A percentile compares a stretch with the other conserved stretches of the same genome.
phyloP scores from a whole-genome alignment of 2,888 invertebrate species.

The Heliconius charithonia region DNA sequence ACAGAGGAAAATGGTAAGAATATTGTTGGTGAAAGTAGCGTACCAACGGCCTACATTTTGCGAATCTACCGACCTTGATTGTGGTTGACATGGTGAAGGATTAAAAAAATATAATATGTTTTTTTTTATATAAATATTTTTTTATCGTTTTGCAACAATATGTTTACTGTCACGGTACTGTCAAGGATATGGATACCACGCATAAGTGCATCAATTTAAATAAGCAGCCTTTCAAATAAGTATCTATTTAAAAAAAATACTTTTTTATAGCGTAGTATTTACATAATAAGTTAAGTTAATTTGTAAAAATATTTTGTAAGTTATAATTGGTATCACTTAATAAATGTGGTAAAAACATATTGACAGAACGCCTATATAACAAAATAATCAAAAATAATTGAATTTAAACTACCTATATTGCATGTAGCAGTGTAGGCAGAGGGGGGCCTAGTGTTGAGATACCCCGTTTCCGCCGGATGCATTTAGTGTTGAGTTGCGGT shows the following conservation, averaged over 20 bases:
- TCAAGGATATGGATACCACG: background rate
- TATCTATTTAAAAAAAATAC: background rate
- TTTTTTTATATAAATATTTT: background rate
- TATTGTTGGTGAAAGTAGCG: slow-evolving; percentile 58
- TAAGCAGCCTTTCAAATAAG: background rate
- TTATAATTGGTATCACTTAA: background rate
- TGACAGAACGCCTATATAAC: background rate
- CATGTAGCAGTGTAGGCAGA: too few relatives aligned
- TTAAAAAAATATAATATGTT: slow-evolving; percentile 8
- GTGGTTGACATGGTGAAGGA: slow-evolving; percentile 24
- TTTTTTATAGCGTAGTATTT: background rate
- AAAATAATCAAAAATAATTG: background rate
- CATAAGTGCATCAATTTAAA: background rate
- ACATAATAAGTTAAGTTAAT: background rate
- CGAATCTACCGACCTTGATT: slow-evolving; percentile 41
- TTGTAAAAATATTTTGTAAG: background rate
- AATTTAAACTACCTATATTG: too few relatives aligned
- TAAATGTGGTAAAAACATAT: background rate
- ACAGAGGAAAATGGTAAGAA: slow-evolving; percentile 57
- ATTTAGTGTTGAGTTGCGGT: too few relatives aligned
- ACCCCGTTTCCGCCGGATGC: too few relatives aligned
- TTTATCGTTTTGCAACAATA: background rate
- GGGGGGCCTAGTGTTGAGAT: too few relatives aligned
- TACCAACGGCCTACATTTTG: slow-evolving; percentile 48
- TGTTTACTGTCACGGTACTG: background rate